Conservation (phyloP, 2,888 invertebrate genomes). For the Caenorhabditis doughertyi region DNA sequence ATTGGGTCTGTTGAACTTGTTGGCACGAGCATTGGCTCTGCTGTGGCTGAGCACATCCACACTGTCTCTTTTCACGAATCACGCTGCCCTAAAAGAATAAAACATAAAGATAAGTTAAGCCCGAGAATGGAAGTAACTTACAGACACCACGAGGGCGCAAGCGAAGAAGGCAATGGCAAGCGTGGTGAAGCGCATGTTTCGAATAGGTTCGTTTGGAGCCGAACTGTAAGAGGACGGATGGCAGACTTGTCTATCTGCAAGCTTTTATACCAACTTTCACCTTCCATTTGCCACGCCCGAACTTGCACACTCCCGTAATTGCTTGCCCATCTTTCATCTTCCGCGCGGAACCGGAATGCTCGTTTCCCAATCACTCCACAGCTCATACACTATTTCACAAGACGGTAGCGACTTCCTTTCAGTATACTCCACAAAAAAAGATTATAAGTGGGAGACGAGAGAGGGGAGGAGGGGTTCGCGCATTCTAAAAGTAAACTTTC, state of each 20-base stretch:
- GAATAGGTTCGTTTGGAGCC: slow-evolving; percentile 37
- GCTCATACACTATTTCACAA: slow-evolving; percentile 20
- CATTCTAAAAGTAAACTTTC: slow-evolving; percentile 59
- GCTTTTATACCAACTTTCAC: slow-evolving; percentile 48
- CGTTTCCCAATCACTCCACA: slow-evolving; percentile 21
- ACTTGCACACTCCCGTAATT: slow-evolving; percentile 47
- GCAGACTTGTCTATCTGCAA: slow-evolving; percentile 4
- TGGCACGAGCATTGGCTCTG: slow-evolving; percentile 66
- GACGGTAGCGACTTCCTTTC: slow-evolving; percentile 49
- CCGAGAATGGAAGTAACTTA: slow-evolving; percentile 16
- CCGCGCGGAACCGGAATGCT: slow-evolving; percentile 57
- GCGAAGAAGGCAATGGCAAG: slow-evolving; percentile 59
- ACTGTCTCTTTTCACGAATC: slow-evolving; percentile 71
- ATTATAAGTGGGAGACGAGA: background rate
- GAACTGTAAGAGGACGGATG: slow-evolving; percentile 54
- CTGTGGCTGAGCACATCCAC: slow-evolving; percentile 67
- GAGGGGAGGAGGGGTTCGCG: slow-evolving; percentile 39
- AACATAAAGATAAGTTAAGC: background rate
- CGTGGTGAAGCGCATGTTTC: slow-evolving; percentile 62
- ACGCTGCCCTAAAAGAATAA: slow-evolving; percentile 65
- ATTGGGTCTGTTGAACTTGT: slow-evolving; percentile 54
- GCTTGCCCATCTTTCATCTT: slow-evolving; percentile 58
- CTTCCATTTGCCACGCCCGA: slow-evolving; percentile 52
- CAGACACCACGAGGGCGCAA: slow-evolving; percentile 54
- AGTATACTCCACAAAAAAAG: slow-evolving; percentile 26